Base-by-base conservation (phyloP, 2,888 invertebrate genomes). In the Apamea anceps region DNA sequence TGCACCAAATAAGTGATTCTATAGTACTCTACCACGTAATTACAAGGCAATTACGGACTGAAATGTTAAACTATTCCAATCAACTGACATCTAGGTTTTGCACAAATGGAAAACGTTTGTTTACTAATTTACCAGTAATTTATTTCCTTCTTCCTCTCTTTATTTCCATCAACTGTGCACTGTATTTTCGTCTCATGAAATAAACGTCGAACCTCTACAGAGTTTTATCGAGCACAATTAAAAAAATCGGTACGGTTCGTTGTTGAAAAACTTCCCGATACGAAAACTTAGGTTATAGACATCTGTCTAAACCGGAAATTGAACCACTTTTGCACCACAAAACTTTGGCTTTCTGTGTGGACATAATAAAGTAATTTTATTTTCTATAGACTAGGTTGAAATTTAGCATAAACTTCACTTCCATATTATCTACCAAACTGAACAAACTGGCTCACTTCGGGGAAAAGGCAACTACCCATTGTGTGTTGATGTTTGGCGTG, bases 251-350 rank as follows among this genome's bases (percentile, higher is more conserved):
- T n/a, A 18, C n/a, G 21, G 10, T 21, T 12, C 10, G 6, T 32
- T 54, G 13, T 51, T 45, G 1, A 77, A 76, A 76, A 77, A 65
- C 13, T 32, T 65, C 54, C 12, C 32, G 7, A 65, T 57, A 12
- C 45, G 57, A 66, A 66, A 78, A 77, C 45, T 66, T 37, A 8
- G 21, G n/a, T n/a, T 48, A 77, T 48, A 57, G 45, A 67, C 5
- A 18, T 60, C 66, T 25, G 37, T 45, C 4, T 10, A 18, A 45
- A n/a, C 48, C 18, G 66, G 66, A 78, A 48, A 48, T 66, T 66
- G 15, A 42, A 78, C 5, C 66, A 60, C 8, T 4, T 67, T 78
- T 48, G 21, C 2, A 28, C 21, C 57, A 51, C 6, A 37, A 67
- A 67, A 8, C 15, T 48, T 45, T 45, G 10, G 0, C 42, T 42